Percentiles rank a stretch among this genome's conserved stretches.
phyloP scores from a whole-genome alignment of 2,888 invertebrate genomes.

The Eucera pruinosa region DNA sequence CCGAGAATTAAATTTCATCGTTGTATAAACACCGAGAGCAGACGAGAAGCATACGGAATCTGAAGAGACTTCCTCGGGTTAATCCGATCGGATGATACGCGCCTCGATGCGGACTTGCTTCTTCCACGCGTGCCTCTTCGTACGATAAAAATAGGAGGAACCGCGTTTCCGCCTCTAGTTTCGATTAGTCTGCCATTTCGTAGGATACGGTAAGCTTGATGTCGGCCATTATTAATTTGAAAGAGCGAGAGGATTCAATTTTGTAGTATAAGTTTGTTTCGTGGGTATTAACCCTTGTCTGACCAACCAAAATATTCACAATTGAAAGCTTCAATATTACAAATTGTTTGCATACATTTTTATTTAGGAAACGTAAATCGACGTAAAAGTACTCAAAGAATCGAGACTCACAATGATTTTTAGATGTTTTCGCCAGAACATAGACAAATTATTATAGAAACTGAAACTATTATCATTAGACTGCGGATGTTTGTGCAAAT shows the following conservation, averaged over 20 bases:
- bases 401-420: no score
- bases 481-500: no score
- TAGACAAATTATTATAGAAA: no score
- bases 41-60: slow-evolving; percentile 71
- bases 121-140: slow-evolving; percentile 30
- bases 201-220: background rate
- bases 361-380: no score
- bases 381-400: no score
- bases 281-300: no score
- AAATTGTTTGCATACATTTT: no score
- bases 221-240: background rate
- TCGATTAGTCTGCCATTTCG: slow-evolving; percentile 2
- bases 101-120: slow-evolving; percentile 30
- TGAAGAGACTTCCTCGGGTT: slow-evolving; percentile 63
- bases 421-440: no score
- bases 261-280: background rate
- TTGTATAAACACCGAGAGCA: slow-evolving; percentile 72
- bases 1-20: slow-evolving; percentile 78
- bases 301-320: no score
- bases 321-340: no score
- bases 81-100: slow-evolving; percentile 67
- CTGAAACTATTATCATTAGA: no score
- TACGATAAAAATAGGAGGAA: slow-evolving; percentile 47
- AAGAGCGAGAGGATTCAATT: background rate
- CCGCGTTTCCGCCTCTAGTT: background rate